phyloP scores from a whole-genome alignment of 2,113 vertebrate species.

The Syngnathus scovelli region DNA sequence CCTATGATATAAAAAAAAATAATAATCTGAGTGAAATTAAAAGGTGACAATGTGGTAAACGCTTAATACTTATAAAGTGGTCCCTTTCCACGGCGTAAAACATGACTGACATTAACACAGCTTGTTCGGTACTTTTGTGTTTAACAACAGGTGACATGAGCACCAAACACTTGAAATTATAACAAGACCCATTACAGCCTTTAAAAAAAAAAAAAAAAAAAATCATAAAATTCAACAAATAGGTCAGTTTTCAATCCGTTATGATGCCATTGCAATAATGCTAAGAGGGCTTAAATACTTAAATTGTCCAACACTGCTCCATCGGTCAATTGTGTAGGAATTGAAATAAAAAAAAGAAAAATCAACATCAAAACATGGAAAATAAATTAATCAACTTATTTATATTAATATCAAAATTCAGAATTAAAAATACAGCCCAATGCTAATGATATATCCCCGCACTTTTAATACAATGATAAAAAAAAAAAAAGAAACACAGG shows the following conservation, averaged over 20 bases:
- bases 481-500: conserved; percentile 44
- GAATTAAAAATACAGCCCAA: conserved; percentile 64
- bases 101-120: conserved; percentile 1
- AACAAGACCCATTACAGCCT: conserved; percentile 35
- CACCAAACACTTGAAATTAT: conserved; percentile 56
- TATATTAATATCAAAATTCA: conserved; percentile 80
- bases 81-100: conserved; percentile 19
- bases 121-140: conserved; percentile 34
- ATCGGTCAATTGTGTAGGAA: conserved; percentile 51
- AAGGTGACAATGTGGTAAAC: conserved; percentile 55
- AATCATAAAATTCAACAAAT: conserved; percentile 38
- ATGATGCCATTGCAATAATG: conserved; percentile 64
- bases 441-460: conserved; percentile 59
- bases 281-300: conserved; percentile 73
- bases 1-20: conserved; percentile 51
- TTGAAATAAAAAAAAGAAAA: conserved; percentile 26
- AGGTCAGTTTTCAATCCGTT: conserved; percentile 53
- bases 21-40: conserved; percentile 62
- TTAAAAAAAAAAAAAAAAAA: conserved; percentile 5
- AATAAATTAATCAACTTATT: conserved; percentile 80
- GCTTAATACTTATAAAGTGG: conserved; percentile 63
- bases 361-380: conserved; percentile 58
- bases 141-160: conserved; percentile 24
- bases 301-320: conserved; percentile 70
- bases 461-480: conserved; percentile 67